Evolutionary conservation across 2,113 vertebrate species (phyloP), one percentile per base, ranked within the genome.

Genomic region (Chionodraco myersi): DNA sequence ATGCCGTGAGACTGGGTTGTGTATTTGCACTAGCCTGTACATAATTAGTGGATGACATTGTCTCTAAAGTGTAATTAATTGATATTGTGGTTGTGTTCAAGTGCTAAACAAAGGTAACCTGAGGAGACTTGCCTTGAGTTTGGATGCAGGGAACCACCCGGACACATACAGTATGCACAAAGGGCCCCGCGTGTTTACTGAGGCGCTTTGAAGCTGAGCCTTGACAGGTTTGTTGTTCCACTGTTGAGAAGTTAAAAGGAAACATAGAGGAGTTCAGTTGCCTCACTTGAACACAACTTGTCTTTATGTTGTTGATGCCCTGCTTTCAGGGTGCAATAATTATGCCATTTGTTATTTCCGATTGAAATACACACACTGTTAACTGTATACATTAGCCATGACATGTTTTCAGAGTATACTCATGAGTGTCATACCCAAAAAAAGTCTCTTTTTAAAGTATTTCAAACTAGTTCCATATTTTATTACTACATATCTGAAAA

Each of bases 201-300:
- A 51, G 48, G 30, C 4, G 14, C 65, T 78, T 84, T 81, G 77
- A 81, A 72, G 77, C 59, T 30, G 7, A 70, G 68, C n/a, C 36
- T 14, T 74, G 65, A 81, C 78, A 75, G 65, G 69, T 71, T 63
- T 74, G 83, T 69, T 82, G 69, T 81, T 86, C 62, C 68, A 72
- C 48, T 1, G 41, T 21, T 14, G 65, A 66, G 65, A 21, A 36
- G 52, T 65, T 69, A 41, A 70, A 77, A 81, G 41, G 67, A 63
- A 72, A 62, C 68, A 60, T 47, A 36, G n/a, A 71, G 36, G 6
- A 34, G 2, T 15, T 45, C 60, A 71, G 59, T 58, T 63, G 51
- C 34, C 67, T 75, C 66, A 67, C 65, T 67, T 63, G 51, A 72
- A 53, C 56, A 34, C 21, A 63, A 60, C 18, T 30, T 12, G 30